These are phyloP conservation scores for Mellilla xanthometata DNA, from an alignment of 2,888 invertebrate species.

Conservation along the genomic window DNA sequence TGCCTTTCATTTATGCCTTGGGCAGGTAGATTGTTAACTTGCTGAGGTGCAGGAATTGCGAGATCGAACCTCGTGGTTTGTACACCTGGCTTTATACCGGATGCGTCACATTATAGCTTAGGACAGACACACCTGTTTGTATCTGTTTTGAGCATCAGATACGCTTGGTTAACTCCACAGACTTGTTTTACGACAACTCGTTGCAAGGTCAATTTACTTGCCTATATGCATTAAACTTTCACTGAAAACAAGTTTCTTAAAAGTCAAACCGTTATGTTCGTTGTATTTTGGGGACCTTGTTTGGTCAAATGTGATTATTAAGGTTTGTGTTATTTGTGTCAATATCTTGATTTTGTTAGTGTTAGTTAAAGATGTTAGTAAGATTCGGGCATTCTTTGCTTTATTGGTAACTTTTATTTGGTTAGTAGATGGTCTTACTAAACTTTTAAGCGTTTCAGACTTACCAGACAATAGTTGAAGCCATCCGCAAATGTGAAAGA, in stretches of 20 bases:
- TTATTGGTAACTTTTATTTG: neutral
- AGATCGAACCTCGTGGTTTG: slow-evolving; percentile 2
- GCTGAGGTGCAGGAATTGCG: slow-evolving; percentile 17
- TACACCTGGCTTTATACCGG: slow-evolving; percentile 27
- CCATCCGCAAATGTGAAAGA: slow-evolving; percentile 97
- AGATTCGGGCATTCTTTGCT: neutral
- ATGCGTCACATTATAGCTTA: slow-evolving; percentile 14
- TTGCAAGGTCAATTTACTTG: slow-evolving; percentile 45
- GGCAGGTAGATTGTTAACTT: slow-evolving; percentile 13
- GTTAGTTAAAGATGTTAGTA: neutral
- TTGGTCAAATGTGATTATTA: neutral
- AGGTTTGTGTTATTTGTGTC: neutral
- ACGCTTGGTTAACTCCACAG: slow-evolving; percentile 20
- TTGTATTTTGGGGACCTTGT: slow-evolving; percentile 19
- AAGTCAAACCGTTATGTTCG: slow-evolving; percentile 31
- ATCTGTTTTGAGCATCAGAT: slow-evolving; percentile 11
- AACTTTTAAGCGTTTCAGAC: slow-evolving; percentile 38
- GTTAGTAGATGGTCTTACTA: neutral
- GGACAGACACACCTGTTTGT: slow-evolving; percentile 20
- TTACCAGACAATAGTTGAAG: slow-evolving; percentile 97
- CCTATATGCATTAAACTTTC: slow-evolving; percentile 46
- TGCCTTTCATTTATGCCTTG: slow-evolving; percentile 23
- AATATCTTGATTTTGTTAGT: neutral
- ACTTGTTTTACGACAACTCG: slow-evolving; percentile 40
- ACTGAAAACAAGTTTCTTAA: slow-evolving; percentile 35